These are phyloP conservation scores for Oryctes rhinoceros DNA, from an alignment of 1,140 invertebrate species.

Conservation along the genomic window DNA sequence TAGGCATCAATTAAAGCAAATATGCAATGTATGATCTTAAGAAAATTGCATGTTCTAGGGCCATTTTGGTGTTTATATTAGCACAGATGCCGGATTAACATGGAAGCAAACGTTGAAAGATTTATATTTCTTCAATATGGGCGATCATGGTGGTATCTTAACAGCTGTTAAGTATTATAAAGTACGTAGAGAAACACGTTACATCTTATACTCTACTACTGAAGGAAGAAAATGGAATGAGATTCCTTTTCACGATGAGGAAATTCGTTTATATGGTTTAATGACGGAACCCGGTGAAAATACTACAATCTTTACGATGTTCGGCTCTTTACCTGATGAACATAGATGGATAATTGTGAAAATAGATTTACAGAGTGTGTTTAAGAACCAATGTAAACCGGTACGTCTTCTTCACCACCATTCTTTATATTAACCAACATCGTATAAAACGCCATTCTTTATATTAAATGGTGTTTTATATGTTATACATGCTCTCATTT, in stretches of 20 bases:
- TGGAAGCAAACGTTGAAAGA: constrained; percentile 84
- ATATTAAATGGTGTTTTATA: background rate
- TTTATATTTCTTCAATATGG: constrained; percentile 87
- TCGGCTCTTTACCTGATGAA: constrained; percentile 78
- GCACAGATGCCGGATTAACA: constrained; percentile 82
- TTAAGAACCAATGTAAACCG: constrained; percentile 63
- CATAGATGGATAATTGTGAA: constrained; percentile 91
- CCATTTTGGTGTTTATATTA: constrained; percentile 82
- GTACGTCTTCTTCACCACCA: too few relatives aligned
- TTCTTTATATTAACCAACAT: too few relatives aligned
- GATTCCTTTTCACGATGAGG: constrained; percentile 74
- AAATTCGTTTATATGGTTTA: constrained; percentile 82
- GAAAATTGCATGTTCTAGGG: constrained; percentile 60
- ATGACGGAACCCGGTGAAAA: constrained; percentile 93
- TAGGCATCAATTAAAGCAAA: background rate
- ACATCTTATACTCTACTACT: constrained; percentile 84
- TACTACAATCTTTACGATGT: constrained; percentile 90
- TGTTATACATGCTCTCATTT: background rate
- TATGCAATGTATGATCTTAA: background rate
- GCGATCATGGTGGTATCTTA: constrained; percentile 89
- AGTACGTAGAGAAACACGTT: constrained; percentile 74
- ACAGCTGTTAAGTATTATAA: constrained; percentile 86
- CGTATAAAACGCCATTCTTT: too few relatives aligned
- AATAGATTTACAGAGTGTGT: constrained; percentile 78
- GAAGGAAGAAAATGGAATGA: constrained; percentile 83